phyloP scores from a whole-genome alignment of 2,797 vertebrate species.

The Chelidonichthys spinosus region DNA sequence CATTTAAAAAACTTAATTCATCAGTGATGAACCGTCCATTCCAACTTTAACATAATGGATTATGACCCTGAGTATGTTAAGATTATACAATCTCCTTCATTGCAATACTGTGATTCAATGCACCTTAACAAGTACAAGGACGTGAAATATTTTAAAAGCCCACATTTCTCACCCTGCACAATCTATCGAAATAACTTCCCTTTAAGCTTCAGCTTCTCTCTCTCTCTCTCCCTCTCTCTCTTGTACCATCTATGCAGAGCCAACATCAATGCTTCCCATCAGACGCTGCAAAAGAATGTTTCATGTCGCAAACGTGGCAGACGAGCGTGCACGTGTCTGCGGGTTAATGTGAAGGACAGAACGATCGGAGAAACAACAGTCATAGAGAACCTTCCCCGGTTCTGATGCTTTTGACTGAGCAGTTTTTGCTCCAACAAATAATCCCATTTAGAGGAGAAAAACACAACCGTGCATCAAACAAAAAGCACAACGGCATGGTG shows the following conservation, averaged over 20 bases:
- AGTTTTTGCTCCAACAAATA: slow-evolving; percentile 64
- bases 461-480: slow-evolving; percentile 56
- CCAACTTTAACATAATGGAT: neutral
- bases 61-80: neutral
- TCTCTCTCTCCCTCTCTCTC: neutral
- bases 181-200: neutral
- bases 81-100: slow-evolving; percentile 16
- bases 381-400: slow-evolving; percentile 47
- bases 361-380: slow-evolving; percentile 1
- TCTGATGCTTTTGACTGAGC: slow-evolving; percentile 53
- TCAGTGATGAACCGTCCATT: neutral
- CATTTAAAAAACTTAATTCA: neutral
- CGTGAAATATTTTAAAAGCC: neutral
- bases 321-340: neutral
- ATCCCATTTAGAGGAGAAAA: slow-evolving; percentile 55
- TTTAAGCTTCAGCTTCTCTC: neutral
- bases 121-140: neutral
- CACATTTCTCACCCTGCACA: neutral
- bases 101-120: neutral
- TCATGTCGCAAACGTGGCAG: neutral
- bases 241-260: neutral
- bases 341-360: neutral
- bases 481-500: slow-evolving; percentile 30
- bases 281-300: neutral
- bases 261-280: neutral